These are phyloP conservation scores for Neoascia interrupta DNA, from an alignment of 2,888 invertebrate species.

Conservation along the genomic window DNA sequence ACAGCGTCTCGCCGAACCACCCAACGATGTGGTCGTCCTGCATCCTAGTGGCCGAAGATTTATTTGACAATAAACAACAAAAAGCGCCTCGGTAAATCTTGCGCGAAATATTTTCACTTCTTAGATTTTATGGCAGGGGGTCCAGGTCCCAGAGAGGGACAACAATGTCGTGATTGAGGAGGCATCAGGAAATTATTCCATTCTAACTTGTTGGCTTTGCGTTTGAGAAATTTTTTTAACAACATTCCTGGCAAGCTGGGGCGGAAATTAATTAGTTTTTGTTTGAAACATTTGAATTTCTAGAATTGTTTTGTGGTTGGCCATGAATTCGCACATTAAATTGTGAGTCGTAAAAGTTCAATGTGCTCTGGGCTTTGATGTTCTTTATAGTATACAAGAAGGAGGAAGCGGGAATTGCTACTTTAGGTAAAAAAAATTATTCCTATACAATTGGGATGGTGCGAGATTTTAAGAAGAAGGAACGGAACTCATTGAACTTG, in stretches of 20 bases:
- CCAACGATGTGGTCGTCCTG: not conserved
- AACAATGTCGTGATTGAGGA: constrained; percentile 32
- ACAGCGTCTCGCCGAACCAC: not conserved
- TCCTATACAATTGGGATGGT: too few species aligned
- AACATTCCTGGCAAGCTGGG: not conserved
- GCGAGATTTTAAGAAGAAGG: too few species aligned
- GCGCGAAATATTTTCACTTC: constrained; percentile 25
- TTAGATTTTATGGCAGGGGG: constrained; percentile 7
- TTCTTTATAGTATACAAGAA: too few species aligned
- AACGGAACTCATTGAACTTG: too few species aligned
- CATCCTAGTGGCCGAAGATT: constrained; percentile 19
- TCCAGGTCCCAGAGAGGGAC: too few species aligned
- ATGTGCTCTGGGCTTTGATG: constrained; percentile 15
- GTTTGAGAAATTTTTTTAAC: not conserved
- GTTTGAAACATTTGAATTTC: constrained; percentile 32
- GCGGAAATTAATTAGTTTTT: constrained; percentile 48
- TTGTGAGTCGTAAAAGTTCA: constrained; percentile 33
- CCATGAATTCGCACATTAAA: constrained; percentile 42
- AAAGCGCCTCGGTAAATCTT: constrained; percentile 40
- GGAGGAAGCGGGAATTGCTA: too few species aligned
- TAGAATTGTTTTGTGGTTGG: constrained; percentile 30
- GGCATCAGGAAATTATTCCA: constrained; percentile 34
- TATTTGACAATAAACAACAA: constrained; percentile 51
- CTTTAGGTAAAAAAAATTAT: too few species aligned
- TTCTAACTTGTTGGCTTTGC: constrained; percentile 37